Evolutionary conservation across 2,113 vertebrate species (phyloP).

Genomic region (Rhynchomys soricoides): DNA sequence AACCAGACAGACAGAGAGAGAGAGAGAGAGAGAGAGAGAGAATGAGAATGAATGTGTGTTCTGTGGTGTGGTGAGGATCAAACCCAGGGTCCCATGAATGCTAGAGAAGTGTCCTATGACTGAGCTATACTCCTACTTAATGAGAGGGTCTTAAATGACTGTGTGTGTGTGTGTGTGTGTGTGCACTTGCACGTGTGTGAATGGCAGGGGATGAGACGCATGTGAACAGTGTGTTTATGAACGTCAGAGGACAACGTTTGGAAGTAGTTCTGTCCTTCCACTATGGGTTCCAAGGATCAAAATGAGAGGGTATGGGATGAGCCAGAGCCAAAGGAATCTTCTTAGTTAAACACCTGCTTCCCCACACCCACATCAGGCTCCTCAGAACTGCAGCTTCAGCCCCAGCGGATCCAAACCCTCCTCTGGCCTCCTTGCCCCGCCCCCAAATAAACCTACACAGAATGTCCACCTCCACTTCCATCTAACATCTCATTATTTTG

Average conservation of each 20-base stretch:
- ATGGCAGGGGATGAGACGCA: neutral
- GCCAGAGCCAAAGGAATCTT: conserved; percentile 37
- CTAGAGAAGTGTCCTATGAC: neutral
- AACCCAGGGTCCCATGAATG: neutral
- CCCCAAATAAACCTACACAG: neutral
- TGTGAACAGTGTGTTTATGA: neutral
- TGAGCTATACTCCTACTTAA: neutral
- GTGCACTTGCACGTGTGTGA: neutral
- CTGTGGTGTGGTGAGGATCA: neutral
- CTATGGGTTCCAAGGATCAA: neutral
- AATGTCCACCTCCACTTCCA: neutral
- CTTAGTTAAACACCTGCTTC: neutral
- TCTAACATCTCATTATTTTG: conserved; percentile 34
- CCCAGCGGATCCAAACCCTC: neutral
- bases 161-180: neutral
- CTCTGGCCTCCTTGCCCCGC: neutral
- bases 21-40: neutral
- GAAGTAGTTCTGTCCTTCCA: neutral
- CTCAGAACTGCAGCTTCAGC: neutral
- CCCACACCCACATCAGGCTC: neutral
- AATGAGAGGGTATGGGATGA: neutral
- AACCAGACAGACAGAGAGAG: neutral
- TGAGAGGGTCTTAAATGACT: neutral
- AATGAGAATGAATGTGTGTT: no score
- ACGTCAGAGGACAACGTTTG: neutral